Evolutionary conservation across 2,797 vertebrate genomes (phyloP).

Genomic region (Tarsius wallacei): DNA sequence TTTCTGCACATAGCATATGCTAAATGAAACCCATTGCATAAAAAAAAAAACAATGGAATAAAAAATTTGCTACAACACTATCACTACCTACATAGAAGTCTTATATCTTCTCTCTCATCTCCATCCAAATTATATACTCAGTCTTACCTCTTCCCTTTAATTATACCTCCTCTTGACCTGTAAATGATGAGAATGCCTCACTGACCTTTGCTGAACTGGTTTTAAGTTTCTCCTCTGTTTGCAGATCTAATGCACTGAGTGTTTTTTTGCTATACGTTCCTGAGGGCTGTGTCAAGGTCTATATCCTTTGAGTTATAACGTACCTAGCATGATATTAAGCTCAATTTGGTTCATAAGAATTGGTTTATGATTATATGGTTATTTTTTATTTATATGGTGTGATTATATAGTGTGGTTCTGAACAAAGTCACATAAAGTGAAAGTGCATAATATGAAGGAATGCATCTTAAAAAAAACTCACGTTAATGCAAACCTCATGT

Average conservation of each 20-base stretch:
- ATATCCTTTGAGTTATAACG: slow-evolving; percentile 75
- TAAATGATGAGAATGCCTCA: slow-evolving; percentile 80
- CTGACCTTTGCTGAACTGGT: slow-evolving; percentile 83
- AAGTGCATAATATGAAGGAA: slow-evolving; percentile 81
- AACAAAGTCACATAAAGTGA: slow-evolving; percentile 79
- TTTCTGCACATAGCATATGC: not conserved
- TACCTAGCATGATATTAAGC: slow-evolving; percentile 75
- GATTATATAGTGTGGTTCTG: slow-evolving; percentile 79
- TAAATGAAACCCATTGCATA: slow-evolving; percentile 66
- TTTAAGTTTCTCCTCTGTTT: slow-evolving; percentile 80
- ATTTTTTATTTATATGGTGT: slow-evolving; percentile 83
- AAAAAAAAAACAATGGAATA: slow-evolving; percentile 53
- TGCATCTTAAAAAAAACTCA: slow-evolving; percentile 65
- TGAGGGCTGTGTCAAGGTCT: slow-evolving; percentile 75
- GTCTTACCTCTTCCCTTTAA: slow-evolving; percentile 84
- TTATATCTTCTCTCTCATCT: slow-evolving; percentile 82
- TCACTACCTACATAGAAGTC: slow-evolving; percentile 68
- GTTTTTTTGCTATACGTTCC: slow-evolving; percentile 49
- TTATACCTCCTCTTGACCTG: slow-evolving; percentile 82
- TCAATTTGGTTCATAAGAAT: slow-evolving; percentile 79
- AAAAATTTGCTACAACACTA: slow-evolving; percentile 63
- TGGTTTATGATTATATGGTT: slow-evolving; percentile 81
- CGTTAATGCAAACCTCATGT: slow-evolving; percentile 79
- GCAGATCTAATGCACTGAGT: slow-evolving; percentile 71
- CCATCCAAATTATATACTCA: slow-evolving; percentile 80